phyloP scores from a whole-genome alignment of 2,888 invertebrate genomes.

The Cepaea hortensis region DNA sequence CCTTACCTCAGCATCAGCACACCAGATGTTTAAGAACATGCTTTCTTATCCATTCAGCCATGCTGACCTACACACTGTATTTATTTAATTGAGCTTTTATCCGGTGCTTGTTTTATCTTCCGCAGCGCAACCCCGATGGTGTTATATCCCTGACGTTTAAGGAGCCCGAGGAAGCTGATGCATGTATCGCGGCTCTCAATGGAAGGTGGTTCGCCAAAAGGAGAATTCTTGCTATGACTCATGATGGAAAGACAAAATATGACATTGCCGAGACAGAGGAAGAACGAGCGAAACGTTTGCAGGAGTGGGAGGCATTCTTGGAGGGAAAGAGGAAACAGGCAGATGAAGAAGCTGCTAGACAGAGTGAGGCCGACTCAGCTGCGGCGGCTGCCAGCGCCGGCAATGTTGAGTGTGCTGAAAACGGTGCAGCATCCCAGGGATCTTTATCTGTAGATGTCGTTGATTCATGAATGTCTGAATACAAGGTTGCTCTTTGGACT shows the following conservation, averaged over 20 bases:
- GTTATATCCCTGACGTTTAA: slow-evolving; percentile 94
- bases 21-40: too few species aligned
- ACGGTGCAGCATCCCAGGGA: background rate
- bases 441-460: background rate
- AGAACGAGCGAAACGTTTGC: slow-evolving; percentile 86
- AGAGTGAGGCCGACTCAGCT: background rate
- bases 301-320: slow-evolving; percentile 85
- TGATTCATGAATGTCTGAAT: background rate
- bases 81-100: background rate
- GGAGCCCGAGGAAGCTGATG: slow-evolving; percentile 92
- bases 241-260: slow-evolving; percentile 97
- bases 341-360: slow-evolving; percentile 1
- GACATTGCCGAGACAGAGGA: slow-evolving; percentile 92
- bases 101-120: slow-evolving; percentile 13
- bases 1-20: too few species aligned
- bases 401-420: background rate
- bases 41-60: too few species aligned
- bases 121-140: slow-evolving; percentile 92
- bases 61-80: background rate
- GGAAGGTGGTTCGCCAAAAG: slow-evolving; percentile 93
- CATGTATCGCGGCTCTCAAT: slow-evolving; percentile 89
- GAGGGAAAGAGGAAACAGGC: slow-evolving; percentile 52
- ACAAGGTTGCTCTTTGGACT: too few species aligned
- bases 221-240: slow-evolving; percentile 89
- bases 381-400: slow-evolving; percentile 18